Conservation (phyloP, 1,140 invertebrate species). For the Micrasema longulum region DNA sequence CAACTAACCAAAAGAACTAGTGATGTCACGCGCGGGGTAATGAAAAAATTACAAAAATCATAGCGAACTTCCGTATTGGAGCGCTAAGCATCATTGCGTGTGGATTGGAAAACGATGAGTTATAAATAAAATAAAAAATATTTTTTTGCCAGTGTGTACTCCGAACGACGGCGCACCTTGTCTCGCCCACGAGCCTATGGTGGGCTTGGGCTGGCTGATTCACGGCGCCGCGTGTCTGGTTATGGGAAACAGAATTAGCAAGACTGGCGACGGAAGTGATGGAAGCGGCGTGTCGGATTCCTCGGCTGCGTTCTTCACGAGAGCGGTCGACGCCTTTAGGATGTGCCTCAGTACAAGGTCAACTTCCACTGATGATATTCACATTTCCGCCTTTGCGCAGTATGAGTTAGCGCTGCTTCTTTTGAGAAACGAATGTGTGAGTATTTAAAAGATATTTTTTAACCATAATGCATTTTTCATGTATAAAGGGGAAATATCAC, state of each 20-base stretch:
- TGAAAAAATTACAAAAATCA: too few species aligned
- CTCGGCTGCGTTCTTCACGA: constrained; percentile 54
- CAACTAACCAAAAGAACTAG: too few species aligned
- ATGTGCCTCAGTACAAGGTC: constrained; percentile 65
- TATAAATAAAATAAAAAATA: too few species aligned
- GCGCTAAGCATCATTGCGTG: too few species aligned
- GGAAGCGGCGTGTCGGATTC: neutral
- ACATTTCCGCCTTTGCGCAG: constrained; percentile 76
- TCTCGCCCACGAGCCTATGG: constrained; percentile 67
- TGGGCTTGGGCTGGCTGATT: constrained; percentile 69
- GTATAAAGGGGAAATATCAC: too few species aligned
- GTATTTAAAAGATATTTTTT: too few species aligned
- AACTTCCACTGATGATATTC: constrained; percentile 67
- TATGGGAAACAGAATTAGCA: constrained; percentile 57
- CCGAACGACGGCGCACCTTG: constrained; percentile 62
- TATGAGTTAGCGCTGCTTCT: constrained; percentile 74
- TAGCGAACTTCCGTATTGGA: too few species aligned
- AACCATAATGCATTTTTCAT: too few species aligned
- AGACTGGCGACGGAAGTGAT: neutral
- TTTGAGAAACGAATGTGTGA: too few species aligned
- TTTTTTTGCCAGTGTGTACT: constrained; percentile 46
- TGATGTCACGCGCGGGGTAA: too few species aligned
- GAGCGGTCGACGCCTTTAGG: constrained; percentile 67
- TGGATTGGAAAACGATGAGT: too few species aligned
- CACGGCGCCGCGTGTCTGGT: constrained; percentile 67